Conservation (phyloP, 2,113 vertebrate genomes). For the Nestor notabilis region DNA sequence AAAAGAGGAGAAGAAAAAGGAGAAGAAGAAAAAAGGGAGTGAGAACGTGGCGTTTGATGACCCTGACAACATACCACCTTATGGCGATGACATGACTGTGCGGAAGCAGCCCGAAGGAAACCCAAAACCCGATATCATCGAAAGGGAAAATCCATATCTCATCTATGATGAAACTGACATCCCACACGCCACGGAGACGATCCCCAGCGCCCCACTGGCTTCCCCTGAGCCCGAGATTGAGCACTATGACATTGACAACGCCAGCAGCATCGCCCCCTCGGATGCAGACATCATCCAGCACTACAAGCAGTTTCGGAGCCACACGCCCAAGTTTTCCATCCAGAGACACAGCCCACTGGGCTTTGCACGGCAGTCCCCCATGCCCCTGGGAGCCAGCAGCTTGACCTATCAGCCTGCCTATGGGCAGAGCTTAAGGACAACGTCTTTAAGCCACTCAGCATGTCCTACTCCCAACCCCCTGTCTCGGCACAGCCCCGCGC, state of each 20-base stretch:
- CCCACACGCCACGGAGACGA: constrained; percentile 80
- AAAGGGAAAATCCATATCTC: constrained; percentile 95
- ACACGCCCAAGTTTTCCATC: constrained; percentile 95
- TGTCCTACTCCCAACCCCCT: constrained; percentile 91
- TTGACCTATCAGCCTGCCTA: constrained; percentile 91
- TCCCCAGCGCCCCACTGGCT: constrained; percentile 89
- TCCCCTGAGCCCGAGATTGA: constrained; percentile 90
- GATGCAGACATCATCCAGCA: constrained; percentile 97
- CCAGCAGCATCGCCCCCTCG: constrained; percentile 96
- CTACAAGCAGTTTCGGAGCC: constrained; percentile 97
- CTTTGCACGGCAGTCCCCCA: constrained; percentile 92
- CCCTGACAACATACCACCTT: constrained; percentile 93
- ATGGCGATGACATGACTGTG: constrained; percentile 93
- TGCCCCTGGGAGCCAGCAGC: constrained; percentile 90
- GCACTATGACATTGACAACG: constrained; percentile 97
- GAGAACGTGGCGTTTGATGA: constrained; percentile 96
- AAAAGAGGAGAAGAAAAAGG: constrained; percentile 91
- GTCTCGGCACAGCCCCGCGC: constrained; percentile 92
- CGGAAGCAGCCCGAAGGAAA: constrained; percentile 96
- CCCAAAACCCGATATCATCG: constrained; percentile 96
- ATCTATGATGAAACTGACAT: constrained; percentile 96
- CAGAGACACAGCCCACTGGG: constrained; percentile 96
- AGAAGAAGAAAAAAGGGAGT: constrained; percentile 98
- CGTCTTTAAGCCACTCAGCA: constrained; percentile 89
- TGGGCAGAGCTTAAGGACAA: constrained; percentile 84